Evolutionary conservation across 2,888 invertebrate genomes (phyloP).

Genomic region (Limnephilus auricula): DNA sequence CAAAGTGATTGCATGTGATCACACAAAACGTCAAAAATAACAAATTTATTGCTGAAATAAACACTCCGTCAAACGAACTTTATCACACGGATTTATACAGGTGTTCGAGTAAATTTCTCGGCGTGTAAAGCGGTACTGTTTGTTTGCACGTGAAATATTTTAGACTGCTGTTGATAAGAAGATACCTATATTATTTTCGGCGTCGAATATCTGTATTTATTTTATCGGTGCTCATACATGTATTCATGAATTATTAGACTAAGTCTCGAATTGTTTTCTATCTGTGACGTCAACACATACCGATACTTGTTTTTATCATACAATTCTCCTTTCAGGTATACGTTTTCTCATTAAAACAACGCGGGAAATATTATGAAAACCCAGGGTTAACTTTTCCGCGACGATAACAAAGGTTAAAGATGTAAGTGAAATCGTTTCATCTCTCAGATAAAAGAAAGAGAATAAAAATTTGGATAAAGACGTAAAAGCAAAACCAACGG

Average conservation of each 20-base stretch:
- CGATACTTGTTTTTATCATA: neutral
- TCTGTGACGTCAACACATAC: neutral
- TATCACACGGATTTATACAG: constrained; percentile 23
- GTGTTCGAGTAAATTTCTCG: constrained; percentile 33
- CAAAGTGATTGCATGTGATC: neutral
- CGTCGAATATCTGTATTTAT: neutral
- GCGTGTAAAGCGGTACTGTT: constrained; percentile 29
- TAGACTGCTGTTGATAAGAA: constrained; percentile 32
- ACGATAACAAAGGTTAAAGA: neutral
- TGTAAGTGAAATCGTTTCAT: constrained; percentile 2
- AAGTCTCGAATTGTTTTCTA: neutral
- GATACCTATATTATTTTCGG: constrained; percentile 22
- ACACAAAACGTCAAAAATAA: neutral
- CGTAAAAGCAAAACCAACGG: neutral
- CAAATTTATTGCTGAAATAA: neutral
- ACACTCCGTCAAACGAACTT: neutral
- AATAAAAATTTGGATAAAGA: neutral
- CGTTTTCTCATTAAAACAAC: neutral
- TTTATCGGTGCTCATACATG: constrained; percentile 7
- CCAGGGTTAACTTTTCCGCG: neutral
- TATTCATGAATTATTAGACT: neutral
- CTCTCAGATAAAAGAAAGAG: neutral
- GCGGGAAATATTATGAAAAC: neutral
- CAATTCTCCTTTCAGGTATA: neutral
- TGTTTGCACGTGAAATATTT: constrained; percentile 45